Percentiles rank a stretch among this genome's conserved stretches.
These are phyloP conservation scores for Listronotus bonariensis DNA, from an alignment of 1,140 invertebrate species.

Conservation along the genomic window DNA sequence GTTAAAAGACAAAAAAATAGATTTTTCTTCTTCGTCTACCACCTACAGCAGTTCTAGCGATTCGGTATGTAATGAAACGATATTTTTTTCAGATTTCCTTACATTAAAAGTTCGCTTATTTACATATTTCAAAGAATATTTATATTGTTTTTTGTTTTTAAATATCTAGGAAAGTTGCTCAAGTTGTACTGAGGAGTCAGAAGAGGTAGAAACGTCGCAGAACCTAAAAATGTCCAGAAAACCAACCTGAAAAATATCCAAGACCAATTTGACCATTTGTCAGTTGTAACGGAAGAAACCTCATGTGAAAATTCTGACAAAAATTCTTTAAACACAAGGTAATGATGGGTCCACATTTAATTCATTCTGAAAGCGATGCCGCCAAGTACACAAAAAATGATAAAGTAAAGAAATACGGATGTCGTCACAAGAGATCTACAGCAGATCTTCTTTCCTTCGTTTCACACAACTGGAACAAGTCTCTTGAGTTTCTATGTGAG, in stretches of 20 bases:
- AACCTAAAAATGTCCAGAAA: constrained; percentile 55
- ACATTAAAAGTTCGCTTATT: too few relatives aligned
- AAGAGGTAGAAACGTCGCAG: constrained; percentile 56
- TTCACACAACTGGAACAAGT: too few relatives aligned
- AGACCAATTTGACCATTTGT: constrained; percentile 74
- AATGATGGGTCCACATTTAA: too few relatives aligned
- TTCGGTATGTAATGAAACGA: constrained; percentile 48
- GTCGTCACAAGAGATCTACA: too few relatives aligned
- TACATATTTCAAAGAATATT: too few relatives aligned
- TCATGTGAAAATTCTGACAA: constrained; percentile 60
- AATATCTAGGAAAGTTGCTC: constrained; percentile 49
- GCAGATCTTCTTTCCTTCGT: too few relatives aligned
- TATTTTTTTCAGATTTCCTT: too few relatives aligned
- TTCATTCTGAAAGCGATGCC: too few relatives aligned
- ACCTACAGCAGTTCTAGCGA: constrained; percentile 48
- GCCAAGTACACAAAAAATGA: too few relatives aligned
- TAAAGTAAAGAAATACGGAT: too few relatives aligned
- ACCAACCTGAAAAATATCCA: constrained; percentile 55
- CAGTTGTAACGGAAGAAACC: constrained; percentile 74
- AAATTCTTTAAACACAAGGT: constrained; percentile 39
- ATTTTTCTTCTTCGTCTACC: constrained; percentile 60
- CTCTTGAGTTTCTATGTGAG: too few relatives aligned
- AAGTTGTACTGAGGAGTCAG: constrained; percentile 54
- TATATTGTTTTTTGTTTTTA: too few relatives aligned
- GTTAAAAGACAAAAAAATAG: constrained; percentile 65